These are phyloP conservation scores for Nemoura dubitans DNA, from an alignment of 2,888 invertebrate genomes.

Conservation along the genomic window DNA sequence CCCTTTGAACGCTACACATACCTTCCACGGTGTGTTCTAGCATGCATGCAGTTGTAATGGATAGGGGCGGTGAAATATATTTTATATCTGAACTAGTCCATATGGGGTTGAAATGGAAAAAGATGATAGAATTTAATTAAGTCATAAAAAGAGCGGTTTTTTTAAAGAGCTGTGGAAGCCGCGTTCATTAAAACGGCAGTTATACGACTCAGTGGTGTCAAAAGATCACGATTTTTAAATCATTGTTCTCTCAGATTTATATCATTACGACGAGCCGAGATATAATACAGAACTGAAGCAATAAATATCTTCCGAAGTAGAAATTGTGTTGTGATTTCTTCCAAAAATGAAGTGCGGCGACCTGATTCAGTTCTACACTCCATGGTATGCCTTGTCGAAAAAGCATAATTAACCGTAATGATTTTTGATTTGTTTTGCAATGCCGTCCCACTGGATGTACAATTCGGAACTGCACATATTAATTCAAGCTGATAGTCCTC, in stretches of 20 bases:
- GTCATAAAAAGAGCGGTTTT: not conserved
- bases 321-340: not conserved
- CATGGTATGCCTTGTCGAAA: too few relatives aligned
- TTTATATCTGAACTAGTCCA: not conserved
- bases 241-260: not conserved
- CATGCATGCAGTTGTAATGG: not conserved
- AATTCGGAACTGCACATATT: too few relatives aligned
- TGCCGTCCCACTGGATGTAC: too few relatives aligned
- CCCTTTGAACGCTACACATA: not conserved
- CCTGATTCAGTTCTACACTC: not conserved
- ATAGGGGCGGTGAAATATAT: not conserved
- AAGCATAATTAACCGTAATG: too few relatives aligned
- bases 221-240: not conserved
- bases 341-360: not conserved
- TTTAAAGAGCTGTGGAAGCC: not conserved
- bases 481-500: too few relatives aligned
- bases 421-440: too few relatives aligned
- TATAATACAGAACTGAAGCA: not conserved
- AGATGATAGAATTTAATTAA: slow-evolving; percentile 12
- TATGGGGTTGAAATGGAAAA: not conserved
- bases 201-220: not conserved
- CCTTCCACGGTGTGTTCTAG: not conserved
- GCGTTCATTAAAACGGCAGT: not conserved
- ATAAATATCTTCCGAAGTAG: not conserved
- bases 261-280: not conserved